phyloP scores from a whole-genome alignment of 2,113 vertebrate species.

The Sylvia atricapilla region DNA sequence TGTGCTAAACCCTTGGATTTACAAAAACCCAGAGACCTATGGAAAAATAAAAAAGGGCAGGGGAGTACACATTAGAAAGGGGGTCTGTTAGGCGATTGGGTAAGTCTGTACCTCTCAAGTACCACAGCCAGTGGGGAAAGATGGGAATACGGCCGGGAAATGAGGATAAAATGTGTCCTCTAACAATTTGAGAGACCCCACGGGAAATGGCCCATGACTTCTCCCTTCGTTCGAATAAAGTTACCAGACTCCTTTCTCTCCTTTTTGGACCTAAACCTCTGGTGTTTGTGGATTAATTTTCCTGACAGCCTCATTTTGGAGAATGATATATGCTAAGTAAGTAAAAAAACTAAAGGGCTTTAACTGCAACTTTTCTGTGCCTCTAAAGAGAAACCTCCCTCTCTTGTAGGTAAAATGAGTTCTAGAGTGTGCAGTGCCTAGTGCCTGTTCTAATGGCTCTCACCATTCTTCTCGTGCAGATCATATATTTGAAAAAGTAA shows the following conservation, averaged over 20 bases:
- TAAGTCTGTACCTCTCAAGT: neutral
- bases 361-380: neutral
- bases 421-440: neutral
- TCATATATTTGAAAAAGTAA: slow-evolving; percentile 89
- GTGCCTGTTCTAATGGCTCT: neutral
- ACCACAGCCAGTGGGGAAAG: neutral
- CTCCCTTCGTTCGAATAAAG: neutral
- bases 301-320: neutral
- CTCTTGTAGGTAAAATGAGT: neutral
- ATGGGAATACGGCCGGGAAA: neutral
- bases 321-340: rapidly evolving
- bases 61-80: too few relatives aligned
- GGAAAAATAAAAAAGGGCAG: rapidly evolving
- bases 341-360: neutral
- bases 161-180: neutral
- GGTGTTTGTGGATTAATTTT: neutral
- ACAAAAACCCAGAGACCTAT: neutral
- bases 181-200: neutral
- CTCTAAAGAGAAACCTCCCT: neutral
- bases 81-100: rapidly evolving
- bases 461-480: slow-evolving; percentile 61
- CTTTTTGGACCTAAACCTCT: neutral
- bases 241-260: neutral
- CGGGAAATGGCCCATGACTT: neutral
- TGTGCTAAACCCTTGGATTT: neutral